A percentile compares a stretch with the other conserved stretches of the same genome.
phyloP scores from a whole-genome alignment of 2,113 vertebrate species.

The Callocephalon fimbriatum region DNA sequence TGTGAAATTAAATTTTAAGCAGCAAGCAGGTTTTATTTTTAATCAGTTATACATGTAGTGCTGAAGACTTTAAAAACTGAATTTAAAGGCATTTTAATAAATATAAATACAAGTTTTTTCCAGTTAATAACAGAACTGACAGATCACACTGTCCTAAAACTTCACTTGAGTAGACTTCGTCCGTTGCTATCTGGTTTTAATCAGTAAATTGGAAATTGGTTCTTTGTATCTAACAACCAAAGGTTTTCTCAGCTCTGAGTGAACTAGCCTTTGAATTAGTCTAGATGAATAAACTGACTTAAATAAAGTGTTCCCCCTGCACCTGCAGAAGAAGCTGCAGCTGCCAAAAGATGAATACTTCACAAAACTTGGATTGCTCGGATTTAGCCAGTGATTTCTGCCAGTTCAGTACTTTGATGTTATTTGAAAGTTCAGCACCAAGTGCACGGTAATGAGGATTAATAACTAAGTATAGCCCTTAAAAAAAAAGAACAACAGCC shows the following conservation, averaged over 20 bases:
- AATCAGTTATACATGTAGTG: background rate
- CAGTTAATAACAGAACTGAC: background rate
- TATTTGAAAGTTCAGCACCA: conserved; percentile 37
- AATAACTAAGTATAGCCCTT: background rate
- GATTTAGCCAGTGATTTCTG: conserved; percentile 4
- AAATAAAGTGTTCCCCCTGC: conserved; percentile 34
- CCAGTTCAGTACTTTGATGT: conserved; percentile 44
- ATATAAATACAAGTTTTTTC: background rate
- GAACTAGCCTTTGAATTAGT: conserved; percentile 54
- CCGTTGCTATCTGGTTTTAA: background rate
- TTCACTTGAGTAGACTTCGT: conserved; percentile 3
- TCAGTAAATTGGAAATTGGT: conserved; percentile 8
- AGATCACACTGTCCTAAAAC: background rate
- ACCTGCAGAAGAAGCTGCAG: conserved; percentile 62
- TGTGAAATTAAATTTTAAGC: background rate
- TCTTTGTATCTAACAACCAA: conserved; percentile 17
- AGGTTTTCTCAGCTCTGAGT: conserved; percentile 42
- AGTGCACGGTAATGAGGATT: background rate
- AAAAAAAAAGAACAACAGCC: background rate
- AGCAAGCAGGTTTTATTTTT: background rate
- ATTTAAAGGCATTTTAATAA: background rate
- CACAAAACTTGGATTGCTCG: conserved; percentile 2
- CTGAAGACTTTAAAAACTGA: background rate
- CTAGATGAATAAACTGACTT: conserved; percentile 38
- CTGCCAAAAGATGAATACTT: conserved; percentile 61